Percentiles rank a stretch among this genome's conserved stretches.
These are phyloP conservation scores for Lophochroa leadbeateri DNA, from an alignment of 2,113 vertebrate genomes.

Conservation along the genomic window DNA sequence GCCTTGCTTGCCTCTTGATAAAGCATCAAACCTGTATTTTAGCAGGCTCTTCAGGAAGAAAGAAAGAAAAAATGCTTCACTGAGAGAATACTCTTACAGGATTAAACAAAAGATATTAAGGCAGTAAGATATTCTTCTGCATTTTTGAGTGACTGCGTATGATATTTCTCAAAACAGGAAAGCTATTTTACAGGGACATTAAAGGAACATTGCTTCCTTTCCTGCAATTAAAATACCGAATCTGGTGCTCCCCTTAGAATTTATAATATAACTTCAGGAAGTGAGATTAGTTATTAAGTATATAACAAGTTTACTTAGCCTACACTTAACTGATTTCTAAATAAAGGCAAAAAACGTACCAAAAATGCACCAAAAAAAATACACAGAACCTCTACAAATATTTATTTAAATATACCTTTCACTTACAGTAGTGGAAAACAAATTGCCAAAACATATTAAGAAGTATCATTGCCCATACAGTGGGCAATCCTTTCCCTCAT, in stretches of 20 bases:
- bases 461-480: neutral
- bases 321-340: neutral
- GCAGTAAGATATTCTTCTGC: neutral
- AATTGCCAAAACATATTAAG: neutral
- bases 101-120: constrained; percentile 20
- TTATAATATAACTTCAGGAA: neutral
- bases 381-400: neutral
- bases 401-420: neutral
- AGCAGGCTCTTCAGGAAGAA: neutral
- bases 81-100: neutral
- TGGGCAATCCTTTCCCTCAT: neutral
- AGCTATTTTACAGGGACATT: neutral
- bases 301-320: neutral
- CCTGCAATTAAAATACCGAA: neutral
- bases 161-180: neutral
- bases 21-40: constrained; percentile 12
- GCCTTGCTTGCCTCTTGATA: neutral
- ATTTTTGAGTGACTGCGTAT: neutral
- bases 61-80: constrained; percentile 21
- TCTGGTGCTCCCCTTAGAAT: neutral
- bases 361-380: neutral
- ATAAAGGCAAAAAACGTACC: neutral
- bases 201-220: neutral
- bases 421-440: neutral
- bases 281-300: neutral